These are phyloP conservation scores for Eupeodes corollae DNA, from an alignment of 1,140 invertebrate species.

Conservation along the genomic window DNA sequence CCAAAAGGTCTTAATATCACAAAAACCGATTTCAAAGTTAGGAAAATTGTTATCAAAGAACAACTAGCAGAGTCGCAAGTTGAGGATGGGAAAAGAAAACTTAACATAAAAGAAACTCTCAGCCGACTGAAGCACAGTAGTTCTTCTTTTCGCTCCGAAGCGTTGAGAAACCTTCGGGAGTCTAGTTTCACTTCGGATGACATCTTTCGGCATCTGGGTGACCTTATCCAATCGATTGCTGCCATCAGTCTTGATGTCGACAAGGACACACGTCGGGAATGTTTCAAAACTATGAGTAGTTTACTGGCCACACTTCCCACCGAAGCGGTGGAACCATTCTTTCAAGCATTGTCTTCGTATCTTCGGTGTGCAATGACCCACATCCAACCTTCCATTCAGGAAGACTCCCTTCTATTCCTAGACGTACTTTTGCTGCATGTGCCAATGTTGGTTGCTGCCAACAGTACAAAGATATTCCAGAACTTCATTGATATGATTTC, in stretches of 20 bases:
- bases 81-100: conserved; percentile 51
- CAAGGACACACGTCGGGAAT: conserved; percentile 51
- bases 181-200: conserved; percentile 46
- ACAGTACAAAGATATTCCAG: conserved; percentile 55
- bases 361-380: conserved; percentile 78
- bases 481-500: conserved; percentile 74
- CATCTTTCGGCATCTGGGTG: conserved; percentile 49
- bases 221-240: conserved; percentile 55
- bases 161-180: conserved; percentile 58
- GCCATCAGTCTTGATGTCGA: conserved; percentile 61
- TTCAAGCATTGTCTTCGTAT: conserved; percentile 61
- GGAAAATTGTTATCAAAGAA: conserved; percentile 68
- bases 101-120: conserved; percentile 66
- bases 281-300: conserved; percentile 53
- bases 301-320: conserved; percentile 46
- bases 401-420: conserved; percentile 67
- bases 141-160: conserved; percentile 53
- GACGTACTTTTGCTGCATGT: conserved; percentile 54
- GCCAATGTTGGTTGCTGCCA: conserved; percentile 47
- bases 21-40: conserved; percentile 75
- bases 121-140: conserved; percentile 68
- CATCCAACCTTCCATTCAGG: conserved; percentile 63
- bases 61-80: conserved; percentile 56
- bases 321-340: conserved; percentile 51
- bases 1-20: conserved; percentile 76